Percentiles rank a stretch among this genome's conserved stretches.
Evolutionary conservation across 2,797 vertebrate genomes (phyloP).

Genomic region (Loris lydekkerianus): DNA sequence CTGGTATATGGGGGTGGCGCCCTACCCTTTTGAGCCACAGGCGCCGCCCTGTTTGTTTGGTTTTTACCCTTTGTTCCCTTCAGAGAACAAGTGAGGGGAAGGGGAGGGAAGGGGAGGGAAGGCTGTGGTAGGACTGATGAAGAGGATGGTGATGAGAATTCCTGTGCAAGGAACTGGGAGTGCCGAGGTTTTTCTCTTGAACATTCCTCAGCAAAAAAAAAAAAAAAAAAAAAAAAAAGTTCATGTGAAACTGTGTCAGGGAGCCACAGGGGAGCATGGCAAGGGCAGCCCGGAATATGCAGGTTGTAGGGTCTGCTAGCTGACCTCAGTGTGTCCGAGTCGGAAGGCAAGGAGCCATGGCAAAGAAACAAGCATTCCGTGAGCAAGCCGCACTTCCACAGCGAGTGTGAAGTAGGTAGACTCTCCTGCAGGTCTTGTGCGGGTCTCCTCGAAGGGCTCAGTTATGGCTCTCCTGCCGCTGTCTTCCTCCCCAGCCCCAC

Average conservation of each 20-base stretch:
- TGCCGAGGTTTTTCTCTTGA: neutral
- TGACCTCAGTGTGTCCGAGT: neutral
- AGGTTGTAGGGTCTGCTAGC: neutral
- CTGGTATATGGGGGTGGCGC: no score
- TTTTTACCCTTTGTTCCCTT: neutral
- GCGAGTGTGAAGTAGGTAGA: neutral
- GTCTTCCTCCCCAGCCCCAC: neutral
- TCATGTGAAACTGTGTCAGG: neutral
- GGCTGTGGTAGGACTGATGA: neutral
- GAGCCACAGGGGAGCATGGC: neutral
- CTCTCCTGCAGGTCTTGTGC: neutral
- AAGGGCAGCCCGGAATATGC: neutral
- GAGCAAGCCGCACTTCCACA: neutral
- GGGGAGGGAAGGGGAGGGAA: neutral
- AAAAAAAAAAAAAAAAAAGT: neutral
- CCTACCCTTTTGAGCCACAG: no score
- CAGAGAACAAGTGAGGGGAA: neutral
- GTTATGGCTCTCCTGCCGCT: neutral
- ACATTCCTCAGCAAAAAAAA: neutral
- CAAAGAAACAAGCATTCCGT: neutral
- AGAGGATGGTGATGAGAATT: neutral
- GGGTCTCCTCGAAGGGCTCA: neutral
- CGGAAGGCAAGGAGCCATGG: neutral
- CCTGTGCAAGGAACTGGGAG: neutral
- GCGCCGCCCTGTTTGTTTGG: neutral